phyloP scores from a whole-genome alignment of 2,888 invertebrate species.

The Sepioteuthis lessoniana region DNA sequence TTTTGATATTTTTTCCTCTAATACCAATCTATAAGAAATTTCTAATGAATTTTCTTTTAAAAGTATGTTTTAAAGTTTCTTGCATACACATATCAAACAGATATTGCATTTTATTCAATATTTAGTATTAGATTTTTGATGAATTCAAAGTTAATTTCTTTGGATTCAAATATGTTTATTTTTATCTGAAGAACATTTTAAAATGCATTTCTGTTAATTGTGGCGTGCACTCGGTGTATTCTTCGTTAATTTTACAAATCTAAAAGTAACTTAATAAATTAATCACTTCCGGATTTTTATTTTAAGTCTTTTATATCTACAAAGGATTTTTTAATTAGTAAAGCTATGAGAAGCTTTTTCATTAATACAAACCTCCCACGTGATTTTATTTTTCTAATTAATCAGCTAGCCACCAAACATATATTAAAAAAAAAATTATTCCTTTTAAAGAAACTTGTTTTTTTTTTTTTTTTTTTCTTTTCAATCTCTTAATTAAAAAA shows the following conservation, averaged over 20 bases:
- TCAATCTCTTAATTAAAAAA: not conserved
- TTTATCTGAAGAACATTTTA: too few relatives aligned
- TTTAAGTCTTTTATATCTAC: not conserved
- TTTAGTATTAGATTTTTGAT: not conserved
- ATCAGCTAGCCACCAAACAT: not conserved
- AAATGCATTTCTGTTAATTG: not conserved
- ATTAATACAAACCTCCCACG: not conserved
- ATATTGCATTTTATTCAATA: too few relatives aligned
- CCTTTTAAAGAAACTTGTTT: too few relatives aligned
- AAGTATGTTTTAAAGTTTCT: not conserved
- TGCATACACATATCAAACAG: not conserved
- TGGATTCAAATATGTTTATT: too few relatives aligned
- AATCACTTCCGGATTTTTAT: not conserved
- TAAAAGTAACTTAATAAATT: not conserved
- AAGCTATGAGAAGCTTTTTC: not conserved
- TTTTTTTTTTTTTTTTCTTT: too few relatives aligned
- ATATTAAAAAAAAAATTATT: not conserved
- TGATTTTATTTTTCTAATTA: constrained; percentile 17
- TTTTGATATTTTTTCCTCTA: too few relatives aligned
- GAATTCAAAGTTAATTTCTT: not conserved
- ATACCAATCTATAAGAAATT: too few relatives aligned
- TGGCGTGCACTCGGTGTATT: not conserved
- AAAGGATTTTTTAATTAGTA: not conserved
- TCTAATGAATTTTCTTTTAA: too few relatives aligned
- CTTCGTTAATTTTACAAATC: not conserved